Percentiles rank a stretch among this genome's conserved stretches.
phyloP scores from a whole-genome alignment of 2,888 invertebrate genomes.

The Meloe dianella region DNA sequence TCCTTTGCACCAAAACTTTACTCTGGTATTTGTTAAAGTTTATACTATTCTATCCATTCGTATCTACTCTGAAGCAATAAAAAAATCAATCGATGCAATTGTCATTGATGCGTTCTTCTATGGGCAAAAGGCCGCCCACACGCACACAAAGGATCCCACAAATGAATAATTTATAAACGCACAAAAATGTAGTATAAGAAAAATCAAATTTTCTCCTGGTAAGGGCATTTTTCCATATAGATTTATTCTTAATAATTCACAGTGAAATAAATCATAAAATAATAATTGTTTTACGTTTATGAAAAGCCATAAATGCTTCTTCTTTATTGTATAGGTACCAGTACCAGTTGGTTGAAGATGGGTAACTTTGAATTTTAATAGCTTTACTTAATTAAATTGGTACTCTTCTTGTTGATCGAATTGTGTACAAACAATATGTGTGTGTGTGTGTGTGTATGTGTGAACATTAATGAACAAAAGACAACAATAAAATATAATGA shows the following conservation, averaged over 20 bases:
- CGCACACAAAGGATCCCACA: too few species aligned
- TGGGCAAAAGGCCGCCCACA: too few species aligned
- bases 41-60: too few species aligned
- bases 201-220: too few species aligned
- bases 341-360: neutral
- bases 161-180: too few species aligned
- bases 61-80: too few species aligned
- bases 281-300: neutral
- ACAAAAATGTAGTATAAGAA: too few species aligned
- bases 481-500: conserved; percentile 25
- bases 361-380: neutral
- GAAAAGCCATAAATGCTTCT: neutral
- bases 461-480: conserved; percentile 31
- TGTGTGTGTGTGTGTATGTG: conserved; percentile 6
- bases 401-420: neutral
- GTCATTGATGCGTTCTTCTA: too few species aligned
- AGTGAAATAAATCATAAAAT: neutral
- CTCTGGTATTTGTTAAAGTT: too few species aligned
- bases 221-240: neutral
- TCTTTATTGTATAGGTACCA: neutral
- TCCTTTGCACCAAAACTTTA: too few species aligned
- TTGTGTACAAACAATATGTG: neutral
- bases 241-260: neutral
- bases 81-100: too few species aligned
- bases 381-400: conserved; percentile 1